A percentile compares a stretch with the other conserved stretches of the same genome.
These are phyloP conservation scores for Carpatolechia fugitivella DNA, from an alignment of 2,888 invertebrate species.

Conservation along the genomic window DNA sequence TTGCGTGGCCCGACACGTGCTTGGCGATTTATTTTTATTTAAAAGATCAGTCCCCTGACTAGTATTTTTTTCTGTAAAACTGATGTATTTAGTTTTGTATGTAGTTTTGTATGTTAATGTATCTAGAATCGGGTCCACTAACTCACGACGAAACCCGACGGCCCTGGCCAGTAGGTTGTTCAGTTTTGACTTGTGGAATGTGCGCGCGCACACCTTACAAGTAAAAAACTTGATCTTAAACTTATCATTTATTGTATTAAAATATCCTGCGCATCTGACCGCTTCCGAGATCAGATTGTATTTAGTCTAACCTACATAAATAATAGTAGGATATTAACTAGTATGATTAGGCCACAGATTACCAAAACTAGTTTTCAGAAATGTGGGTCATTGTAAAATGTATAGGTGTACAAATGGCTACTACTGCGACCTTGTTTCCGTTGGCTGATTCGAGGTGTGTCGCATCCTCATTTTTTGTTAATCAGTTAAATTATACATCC, in stretches of 20 bases:
- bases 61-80: no score
- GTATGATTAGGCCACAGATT: background rate
- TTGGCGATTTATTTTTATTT: no score
- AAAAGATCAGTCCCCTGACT: no score
- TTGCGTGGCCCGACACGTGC: no score
- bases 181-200: background rate
- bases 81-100: no score
- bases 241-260: no score
- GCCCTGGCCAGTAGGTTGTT: conserved; percentile 25
- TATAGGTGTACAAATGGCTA: background rate
- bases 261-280: no score
- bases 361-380: background rate
- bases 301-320: background rate
- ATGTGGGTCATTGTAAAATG: background rate
- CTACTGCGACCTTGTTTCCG: background rate
- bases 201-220: no score
- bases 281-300: no score
- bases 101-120: no score
- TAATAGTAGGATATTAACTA: background rate
- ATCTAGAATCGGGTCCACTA: background rate
- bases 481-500: background rate
- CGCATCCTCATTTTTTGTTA: conserved; percentile 12
- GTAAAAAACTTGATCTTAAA: no score
- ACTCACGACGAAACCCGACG: conserved; percentile 38
- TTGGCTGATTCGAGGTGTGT: background rate